These are phyloP conservation scores for Oscheius sp. DNA, from an alignment of 2,888 invertebrate genomes.

Conservation along the genomic window DNA sequence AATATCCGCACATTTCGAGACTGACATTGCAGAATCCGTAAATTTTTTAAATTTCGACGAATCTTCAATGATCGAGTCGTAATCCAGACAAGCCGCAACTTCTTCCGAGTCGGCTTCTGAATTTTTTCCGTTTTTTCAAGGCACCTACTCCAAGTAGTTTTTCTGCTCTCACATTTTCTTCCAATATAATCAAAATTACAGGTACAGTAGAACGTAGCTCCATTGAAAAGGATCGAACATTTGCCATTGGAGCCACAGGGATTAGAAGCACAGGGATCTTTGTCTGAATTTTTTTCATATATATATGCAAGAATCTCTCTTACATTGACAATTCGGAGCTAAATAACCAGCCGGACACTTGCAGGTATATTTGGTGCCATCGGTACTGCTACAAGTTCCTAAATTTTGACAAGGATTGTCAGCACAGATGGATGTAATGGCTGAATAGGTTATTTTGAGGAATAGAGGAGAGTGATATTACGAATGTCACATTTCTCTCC, in stretches of 20 bases:
- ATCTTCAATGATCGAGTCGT: background rate
- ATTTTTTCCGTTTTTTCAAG: background rate
- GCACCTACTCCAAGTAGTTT: background rate
- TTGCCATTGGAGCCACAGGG: background rate
- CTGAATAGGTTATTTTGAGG: background rate
- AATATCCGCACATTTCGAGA: background rate
- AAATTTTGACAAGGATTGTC: slow-evolving; percentile 13
- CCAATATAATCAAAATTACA: background rate
- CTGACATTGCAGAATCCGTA: background rate
- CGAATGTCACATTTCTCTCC: slow-evolving; percentile 36
- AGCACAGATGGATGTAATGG: background rate
- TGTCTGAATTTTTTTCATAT: background rate
- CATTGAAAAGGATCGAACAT: background rate
- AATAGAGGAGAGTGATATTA: background rate
- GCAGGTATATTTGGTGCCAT: slow-evolving; percentile 15
- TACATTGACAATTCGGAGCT: background rate
- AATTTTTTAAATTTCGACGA: background rate
- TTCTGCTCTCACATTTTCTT: background rate
- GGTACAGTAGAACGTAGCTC: background rate
- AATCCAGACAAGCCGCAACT: background rate
- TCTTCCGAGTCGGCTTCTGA: background rate
- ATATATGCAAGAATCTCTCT: background rate
- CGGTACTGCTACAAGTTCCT: slow-evolving; percentile 1
- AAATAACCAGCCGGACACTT: background rate
- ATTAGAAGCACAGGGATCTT: background rate